phyloP scores from a whole-genome alignment of 1,140 invertebrate species.

The Caenorhabditis elegans region WBcel235 BX284603.4:11725001-11725500 shows the following conservation, averaged over 20 bases:
- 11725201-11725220: slow-evolving; percentile 25
- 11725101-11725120: too few species aligned
- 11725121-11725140: not conserved
- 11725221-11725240: slow-evolving; percentile 4
- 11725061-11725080: too few species aligned
- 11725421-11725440: too few species aligned
- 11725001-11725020: not conserved
- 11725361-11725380: not conserved
- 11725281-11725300: slow-evolving; percentile 13
- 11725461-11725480: too few species aligned
- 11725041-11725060: too few species aligned
- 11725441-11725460: too few species aligned
- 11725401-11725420: too few species aligned
- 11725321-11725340: slow-evolving; percentile 9
- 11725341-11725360: not conserved
- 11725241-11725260: slow-evolving; percentile 18
- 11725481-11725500: too few species aligned
- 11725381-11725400: too few species aligned
- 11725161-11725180: not conserved
- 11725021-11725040: too few species aligned
- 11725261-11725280: slow-evolving; percentile 1
- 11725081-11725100: too few species aligned
- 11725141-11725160: slow-evolving; percentile 25
- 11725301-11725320: slow-evolving; percentile 16
- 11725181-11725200: slow-evolving; percentile 2